Evolutionary conservation across 1,140 invertebrate species (phyloP), one percentile per base, ranked within the genome.

Genomic region (Cydia fagiglandana): DNA sequence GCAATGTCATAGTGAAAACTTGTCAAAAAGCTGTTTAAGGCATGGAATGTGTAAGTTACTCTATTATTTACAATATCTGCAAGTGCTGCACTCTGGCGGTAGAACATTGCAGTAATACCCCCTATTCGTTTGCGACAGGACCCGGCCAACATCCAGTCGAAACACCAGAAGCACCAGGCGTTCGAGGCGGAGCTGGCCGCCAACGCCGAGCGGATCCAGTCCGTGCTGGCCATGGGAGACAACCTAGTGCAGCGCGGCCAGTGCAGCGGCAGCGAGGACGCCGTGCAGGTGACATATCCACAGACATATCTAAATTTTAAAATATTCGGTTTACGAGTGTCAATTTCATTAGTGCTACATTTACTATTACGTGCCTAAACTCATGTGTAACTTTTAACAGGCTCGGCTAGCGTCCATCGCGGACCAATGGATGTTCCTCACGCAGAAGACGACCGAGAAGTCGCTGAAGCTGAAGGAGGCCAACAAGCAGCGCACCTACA

Each of bases 151-250:
- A 98, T 98, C 83, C 97, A 98, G 84, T 98, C 96, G 0, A 99
- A 99, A 90, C 98, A 99, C 89, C 99, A 99, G 93, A 99, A 99
- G 93, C 99, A 99, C 93, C 99, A 99, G 93, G 99, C 99, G 0
- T 99, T 99, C 93, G 99, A 99, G 98, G 99, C 99, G 10, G 99
- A 99, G 93, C 93, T 99, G 80, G 56, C 56, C 20, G 56, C 56
- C 56, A 61, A 61, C 56, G 56, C 56, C 56, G 56, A 61, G 56
- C 7, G 56, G 56, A 61, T 61, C 10, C 56, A 61, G 56, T 61
- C 56, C 17, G 56, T 61, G 56, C 56, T 61, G 7, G 56, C 56
- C 56, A 61, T 61, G 56, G 56, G 56, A 24, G 56, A 61, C 56
- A 61, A 61, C 56, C 56, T 61, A 1, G 56, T 61, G 56, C 56